Percentiles rank a stretch among this genome's conserved stretches.
phyloP scores from a whole-genome alignment of 2,888 invertebrate genomes.

The Aspidiotus rigidus region DNA sequence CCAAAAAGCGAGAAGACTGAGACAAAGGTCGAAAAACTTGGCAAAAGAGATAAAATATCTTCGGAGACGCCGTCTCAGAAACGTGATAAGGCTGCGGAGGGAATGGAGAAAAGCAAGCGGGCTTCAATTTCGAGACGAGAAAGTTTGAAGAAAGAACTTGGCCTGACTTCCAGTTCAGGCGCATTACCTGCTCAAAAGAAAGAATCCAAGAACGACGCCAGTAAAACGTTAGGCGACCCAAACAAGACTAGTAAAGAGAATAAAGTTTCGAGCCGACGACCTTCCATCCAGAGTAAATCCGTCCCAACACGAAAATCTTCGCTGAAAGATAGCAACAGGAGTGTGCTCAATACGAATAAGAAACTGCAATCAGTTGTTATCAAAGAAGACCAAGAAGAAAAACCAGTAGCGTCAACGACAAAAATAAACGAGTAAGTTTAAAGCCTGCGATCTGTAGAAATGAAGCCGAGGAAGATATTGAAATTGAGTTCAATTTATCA shows the following conservation, averaged over 20 bases:
- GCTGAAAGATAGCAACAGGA: conserved; percentile 6
- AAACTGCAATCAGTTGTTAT: conserved; percentile 1
- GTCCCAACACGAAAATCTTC: conserved; percentile 7
- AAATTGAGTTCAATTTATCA: too few relatives aligned
- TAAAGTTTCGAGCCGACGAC: background rate
- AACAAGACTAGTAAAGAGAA: background rate
- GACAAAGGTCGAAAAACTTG: background rate
- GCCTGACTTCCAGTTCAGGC: too few relatives aligned
- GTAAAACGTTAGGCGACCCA: background rate
- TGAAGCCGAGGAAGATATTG: too few relatives aligned
- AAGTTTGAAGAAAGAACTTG: background rate
- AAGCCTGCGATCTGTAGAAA: too few relatives aligned
- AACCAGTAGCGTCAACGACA: too few relatives aligned
- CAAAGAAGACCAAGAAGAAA: conserved; percentile 11
- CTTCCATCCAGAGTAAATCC: conserved; percentile 5
- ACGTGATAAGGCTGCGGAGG: background rate
- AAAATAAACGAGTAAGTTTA: too few relatives aligned
- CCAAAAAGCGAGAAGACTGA: background rate
- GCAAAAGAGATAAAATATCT: background rate
- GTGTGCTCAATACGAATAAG: background rate
- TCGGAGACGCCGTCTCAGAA: background rate
- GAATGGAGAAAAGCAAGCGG: background rate
- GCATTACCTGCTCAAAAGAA: background rate
- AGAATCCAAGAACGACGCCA: background rate
- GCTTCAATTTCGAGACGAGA: background rate